Percentiles rank a stretch among this genome's conserved stretches.
These are phyloP conservation scores for Pantelozetes paolii DNA, from an alignment of 2,888 invertebrate genomes.

Conservation along the genomic window DNA sequence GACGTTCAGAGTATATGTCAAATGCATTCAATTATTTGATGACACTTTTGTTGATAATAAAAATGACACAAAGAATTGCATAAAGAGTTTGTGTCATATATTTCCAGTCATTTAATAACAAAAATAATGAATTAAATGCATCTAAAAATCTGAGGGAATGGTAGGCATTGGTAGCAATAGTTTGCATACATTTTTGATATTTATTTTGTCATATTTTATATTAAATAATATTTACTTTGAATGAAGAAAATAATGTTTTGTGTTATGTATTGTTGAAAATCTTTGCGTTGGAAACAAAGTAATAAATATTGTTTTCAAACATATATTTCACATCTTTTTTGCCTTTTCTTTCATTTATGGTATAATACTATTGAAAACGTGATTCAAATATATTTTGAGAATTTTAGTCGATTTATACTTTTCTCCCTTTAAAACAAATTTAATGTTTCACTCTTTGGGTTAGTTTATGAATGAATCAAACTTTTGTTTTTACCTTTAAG, in stretches of 20 bases:
- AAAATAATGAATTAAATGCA: constrained; percentile 7
- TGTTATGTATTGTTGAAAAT: not conserved
- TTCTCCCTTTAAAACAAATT: not conserved
- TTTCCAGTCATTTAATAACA: not conserved
- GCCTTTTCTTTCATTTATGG: not conserved
- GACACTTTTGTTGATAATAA: constrained; percentile 25
- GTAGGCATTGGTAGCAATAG: not conserved
- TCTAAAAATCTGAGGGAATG: too few relatives aligned
- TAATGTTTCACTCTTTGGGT: constrained; percentile 6
- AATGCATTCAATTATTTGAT: constrained; percentile 15
- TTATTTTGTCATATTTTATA: constrained; percentile 27
- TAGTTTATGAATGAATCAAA: constrained; percentile 1
- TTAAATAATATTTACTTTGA: constrained; percentile 16
- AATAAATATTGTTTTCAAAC: not conserved
- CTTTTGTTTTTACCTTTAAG: not conserved
- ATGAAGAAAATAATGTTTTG: constrained; percentile 13
- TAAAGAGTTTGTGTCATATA: constrained; percentile 21
- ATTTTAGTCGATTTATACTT: not conserved
- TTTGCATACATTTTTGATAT: not conserved
- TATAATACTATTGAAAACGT: constrained; percentile 12
- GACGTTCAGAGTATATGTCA: constrained; percentile 4
- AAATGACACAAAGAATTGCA: not conserved
- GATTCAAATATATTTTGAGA: constrained; percentile 17
- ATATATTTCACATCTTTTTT: not conserved
- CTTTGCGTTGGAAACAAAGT: not conserved